Base-by-base conservation (phyloP, 2,113 vertebrate species). In the Chaetorhynchus papuensis region DNA sequence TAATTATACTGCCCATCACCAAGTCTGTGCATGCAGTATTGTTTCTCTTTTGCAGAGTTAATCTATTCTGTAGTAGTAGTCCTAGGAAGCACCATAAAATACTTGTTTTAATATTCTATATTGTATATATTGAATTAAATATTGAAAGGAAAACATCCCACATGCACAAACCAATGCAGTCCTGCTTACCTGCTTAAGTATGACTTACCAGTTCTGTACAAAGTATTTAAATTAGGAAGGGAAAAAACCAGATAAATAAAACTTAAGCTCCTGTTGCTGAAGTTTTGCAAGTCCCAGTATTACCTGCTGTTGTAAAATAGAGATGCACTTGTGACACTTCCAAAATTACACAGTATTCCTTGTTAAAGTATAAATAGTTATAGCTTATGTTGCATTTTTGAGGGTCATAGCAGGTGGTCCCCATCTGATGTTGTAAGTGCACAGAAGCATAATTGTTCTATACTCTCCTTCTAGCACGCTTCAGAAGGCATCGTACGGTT, bases 401-500 rank as follows among this genome's bases (percentile, higher is more conserved):
- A 83, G 37, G 10, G n/a, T 41, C 1, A 0, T 83, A 30, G 21
- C 54, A 26, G 20, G 8, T 90, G 23, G 11, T 65, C 17, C 6
- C 6, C 15, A 5, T 42, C 30, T 93, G 56, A 17, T 4, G 1
- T 19, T 65, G 0, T 22, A 87, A 53, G 47, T 68, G 31, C 24
- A 66, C 18, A 65, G 56, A 89, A 82, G 2, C 5, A 3, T 95
- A 94, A 86, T 35, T 42, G 10, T 89, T 56, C 15, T 15, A 3
- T 37, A 27, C 47, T 97, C 4, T 80, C 66, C 37, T 56, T 82
- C 59, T 31, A 99, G 99, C 98, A 99, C 66, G 99, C 99, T 53
- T 99, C 99, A 47, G 99, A 99, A 97, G 99, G 99, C 80, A 98
- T 99, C 15, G 98, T 98, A 6, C 98, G 98, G 68, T 99, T 99